Conservation (phyloP, 2,888 invertebrate genomes). For the Ectemnius lituratus region DNA sequence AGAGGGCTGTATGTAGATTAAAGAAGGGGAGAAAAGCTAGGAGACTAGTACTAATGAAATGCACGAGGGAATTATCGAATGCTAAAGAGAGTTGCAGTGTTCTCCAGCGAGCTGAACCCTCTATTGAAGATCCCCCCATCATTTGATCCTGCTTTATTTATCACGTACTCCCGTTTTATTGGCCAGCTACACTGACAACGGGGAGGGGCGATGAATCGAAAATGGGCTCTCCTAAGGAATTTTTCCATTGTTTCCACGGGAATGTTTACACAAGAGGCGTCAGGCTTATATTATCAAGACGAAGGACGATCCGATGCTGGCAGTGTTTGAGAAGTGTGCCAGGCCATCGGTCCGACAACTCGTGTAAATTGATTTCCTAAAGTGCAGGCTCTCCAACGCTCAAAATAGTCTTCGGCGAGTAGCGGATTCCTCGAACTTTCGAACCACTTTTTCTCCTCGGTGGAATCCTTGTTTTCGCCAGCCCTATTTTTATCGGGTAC, state of each 20-base stretch:
- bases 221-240: constrained; percentile 37
- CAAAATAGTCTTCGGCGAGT: too few species aligned
- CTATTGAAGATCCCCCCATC: constrained; percentile 4
- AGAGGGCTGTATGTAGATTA: too few species aligned
- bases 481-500: neutral
- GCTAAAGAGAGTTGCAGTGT: constrained; percentile 57
- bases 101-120: constrained; percentile 15
- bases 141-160: constrained; percentile 52
- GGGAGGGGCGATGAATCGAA: constrained; percentile 34
- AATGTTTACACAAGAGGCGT: neutral
- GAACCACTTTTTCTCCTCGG: neutral
- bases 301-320: too few species aligned
- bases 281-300: constrained; percentile 5
- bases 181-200: constrained; percentile 19
- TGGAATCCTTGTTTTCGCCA: constrained; percentile 3
- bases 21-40: constrained; percentile 19
- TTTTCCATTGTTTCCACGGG: constrained; percentile 39
- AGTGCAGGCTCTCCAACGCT: too few species aligned
- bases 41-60: constrained; percentile 53
- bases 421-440: too few species aligned
- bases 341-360: too few species aligned
- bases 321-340: too few species aligned
- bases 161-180: constrained; percentile 56
- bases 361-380: too few species aligned
- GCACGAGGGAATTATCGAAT: constrained; percentile 59